These are phyloP conservation scores for Heteractis magnifica DNA, from an alignment of 92 coral and sea anemone species.

Conservation along the genomic window DNA sequence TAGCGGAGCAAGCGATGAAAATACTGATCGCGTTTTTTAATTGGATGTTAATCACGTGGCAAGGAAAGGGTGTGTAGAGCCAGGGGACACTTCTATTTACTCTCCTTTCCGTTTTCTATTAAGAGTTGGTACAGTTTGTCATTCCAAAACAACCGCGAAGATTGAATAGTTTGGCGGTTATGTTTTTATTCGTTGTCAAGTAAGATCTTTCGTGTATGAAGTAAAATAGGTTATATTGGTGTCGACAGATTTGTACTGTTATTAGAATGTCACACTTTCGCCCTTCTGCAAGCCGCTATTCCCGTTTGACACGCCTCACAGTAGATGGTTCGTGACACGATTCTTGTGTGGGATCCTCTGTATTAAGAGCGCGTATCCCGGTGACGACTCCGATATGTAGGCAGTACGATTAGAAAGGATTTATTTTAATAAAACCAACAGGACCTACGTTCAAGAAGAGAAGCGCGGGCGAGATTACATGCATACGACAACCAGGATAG, in stretches of 20 bases:
- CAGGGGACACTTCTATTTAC: slow-evolving; percentile 2
- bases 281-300: neutral
- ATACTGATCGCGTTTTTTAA: slow-evolving; percentile 12
- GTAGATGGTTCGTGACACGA: slow-evolving; percentile 19
- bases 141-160: slow-evolving; percentile 36
- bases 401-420: slow-evolving; percentile 7
- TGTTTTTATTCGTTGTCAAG: neutral
- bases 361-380: neutral
- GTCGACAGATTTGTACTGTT: neutral
- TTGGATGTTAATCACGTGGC: slow-evolving; percentile 16
- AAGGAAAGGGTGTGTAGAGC: slow-evolving; percentile 28
- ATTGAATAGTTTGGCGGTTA: neutral
- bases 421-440: slow-evolving; percentile 7
- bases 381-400: slow-evolving; percentile 17
- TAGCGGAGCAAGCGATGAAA: slow-evolving; percentile 69
- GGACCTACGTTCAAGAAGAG: slow-evolving; percentile 40
- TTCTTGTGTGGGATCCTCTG: neutral
- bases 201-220: slow-evolving; percentile 6
- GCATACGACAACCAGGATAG: neutral
- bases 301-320: neutral
- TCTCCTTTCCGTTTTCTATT: slow-evolving; percentile 34
- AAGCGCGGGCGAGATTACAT: slow-evolving; percentile 23
- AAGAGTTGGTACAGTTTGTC: slow-evolving; percentile 4
- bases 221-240: neutral
- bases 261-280: neutral